Conservation (phyloP, 2,888 invertebrate genomes). For the Caenorhabditis plicata region DNA sequence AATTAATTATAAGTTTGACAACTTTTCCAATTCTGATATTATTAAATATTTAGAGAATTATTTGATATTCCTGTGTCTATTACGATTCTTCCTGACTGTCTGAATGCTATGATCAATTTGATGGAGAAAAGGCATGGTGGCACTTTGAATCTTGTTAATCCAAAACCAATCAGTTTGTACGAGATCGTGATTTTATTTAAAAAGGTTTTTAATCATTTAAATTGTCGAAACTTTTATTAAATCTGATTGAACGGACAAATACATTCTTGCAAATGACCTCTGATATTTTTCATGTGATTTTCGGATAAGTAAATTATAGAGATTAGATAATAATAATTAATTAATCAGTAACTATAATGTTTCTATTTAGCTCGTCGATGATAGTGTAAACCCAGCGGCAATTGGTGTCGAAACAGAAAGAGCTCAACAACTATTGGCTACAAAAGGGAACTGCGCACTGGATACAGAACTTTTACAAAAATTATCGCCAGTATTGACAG, state of each 20-base stretch:
- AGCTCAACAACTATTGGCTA: slow-evolving; percentile 54
- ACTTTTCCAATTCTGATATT: neutral
- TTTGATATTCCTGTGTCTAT: slow-evolving; percentile 64
- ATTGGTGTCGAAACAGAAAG: slow-evolving; percentile 55
- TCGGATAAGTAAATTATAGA: neutral
- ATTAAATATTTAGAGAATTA: slow-evolving; percentile 46
- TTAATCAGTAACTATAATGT: neutral
- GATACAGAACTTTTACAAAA: slow-evolving; percentile 43
- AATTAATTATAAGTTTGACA: slow-evolving; percentile 55
- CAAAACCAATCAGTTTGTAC: slow-evolving; percentile 58
- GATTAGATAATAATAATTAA: neutral
- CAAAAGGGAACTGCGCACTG: slow-evolving; percentile 62
- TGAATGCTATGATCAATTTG: slow-evolving; percentile 54
- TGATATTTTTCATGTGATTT: too few species aligned
- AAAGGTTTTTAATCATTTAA: too few species aligned
- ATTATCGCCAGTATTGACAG: slow-evolving; percentile 30
- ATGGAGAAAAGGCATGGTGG: slow-evolving; percentile 59
- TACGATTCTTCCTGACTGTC: slow-evolving; percentile 62
- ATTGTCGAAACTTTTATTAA: too few species aligned
- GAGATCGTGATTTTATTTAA: slow-evolving; percentile 60
- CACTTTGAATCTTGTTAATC: slow-evolving; percentile 62
- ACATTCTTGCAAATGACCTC: too few species aligned
- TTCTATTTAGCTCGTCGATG: slow-evolving; percentile 43
- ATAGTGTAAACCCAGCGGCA: slow-evolving; percentile 34
- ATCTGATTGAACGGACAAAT: too few species aligned